Conservation (phyloP, 2,888 invertebrate species). For the Trachelus troglodyta region DNA sequence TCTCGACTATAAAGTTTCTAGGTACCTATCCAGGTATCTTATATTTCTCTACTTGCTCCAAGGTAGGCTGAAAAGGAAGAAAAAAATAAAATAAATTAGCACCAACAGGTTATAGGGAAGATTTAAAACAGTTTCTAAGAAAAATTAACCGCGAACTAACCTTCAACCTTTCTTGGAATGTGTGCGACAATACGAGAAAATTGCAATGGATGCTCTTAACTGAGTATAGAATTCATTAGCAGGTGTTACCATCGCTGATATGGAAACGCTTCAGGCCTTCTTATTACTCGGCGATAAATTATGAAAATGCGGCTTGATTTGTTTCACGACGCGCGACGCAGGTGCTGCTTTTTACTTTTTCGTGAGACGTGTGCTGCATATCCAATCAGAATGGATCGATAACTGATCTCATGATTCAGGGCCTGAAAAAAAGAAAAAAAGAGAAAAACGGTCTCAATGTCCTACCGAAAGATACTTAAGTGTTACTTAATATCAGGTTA, state of each 20-base stretch:
- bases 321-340: conserved; percentile 15
- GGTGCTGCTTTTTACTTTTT: conserved; percentile 12
- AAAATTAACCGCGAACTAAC: not conserved
- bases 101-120: not conserved
- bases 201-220: not conserved
- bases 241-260: not conserved
- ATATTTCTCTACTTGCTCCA: not conserved
- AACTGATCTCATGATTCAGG: not conserved
- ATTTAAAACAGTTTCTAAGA: not conserved
- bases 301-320: conserved; percentile 25
- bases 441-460: not conserved
- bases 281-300: conserved; percentile 22
- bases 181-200: not conserved
- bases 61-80: not conserved
- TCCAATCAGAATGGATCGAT: conserved; percentile 14
- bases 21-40: not conserved
- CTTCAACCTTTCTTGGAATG: not conserved
- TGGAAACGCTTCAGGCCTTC: conserved; percentile 5
- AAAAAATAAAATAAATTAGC: not conserved
- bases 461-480: conserved; percentile 13
- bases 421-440: not conserved
- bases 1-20: not conserved
- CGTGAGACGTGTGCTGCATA: conserved; percentile 2
- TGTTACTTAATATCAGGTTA: conserved; percentile 28
- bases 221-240: not conserved